phyloP scores from a whole-genome alignment of 2,888 invertebrate genomes.

The Drosophila anomalata region DNA sequence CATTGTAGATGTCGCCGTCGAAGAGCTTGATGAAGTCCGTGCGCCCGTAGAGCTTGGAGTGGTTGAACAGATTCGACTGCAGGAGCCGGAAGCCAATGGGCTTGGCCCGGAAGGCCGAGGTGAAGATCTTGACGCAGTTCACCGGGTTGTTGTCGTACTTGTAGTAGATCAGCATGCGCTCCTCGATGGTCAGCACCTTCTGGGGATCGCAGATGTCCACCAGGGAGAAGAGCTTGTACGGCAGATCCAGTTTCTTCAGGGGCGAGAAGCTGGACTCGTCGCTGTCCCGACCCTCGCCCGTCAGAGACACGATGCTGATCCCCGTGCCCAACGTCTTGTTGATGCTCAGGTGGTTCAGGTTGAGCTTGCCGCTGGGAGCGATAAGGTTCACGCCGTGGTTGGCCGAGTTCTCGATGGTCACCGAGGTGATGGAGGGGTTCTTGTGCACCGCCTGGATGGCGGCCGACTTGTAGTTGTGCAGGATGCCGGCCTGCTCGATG shows the following conservation, averaged over 20 bases:
- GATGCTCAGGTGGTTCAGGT: conserved; percentile 90
- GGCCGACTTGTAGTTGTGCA: conserved; percentile 97
- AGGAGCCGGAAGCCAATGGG: conserved; percentile 94
- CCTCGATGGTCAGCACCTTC: conserved; percentile 95
- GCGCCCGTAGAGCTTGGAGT: conserved; percentile 91
- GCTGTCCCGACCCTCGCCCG: conserved; percentile 95
- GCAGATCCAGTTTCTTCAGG: conserved; percentile 91
- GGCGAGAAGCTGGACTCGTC: conserved; percentile 95
- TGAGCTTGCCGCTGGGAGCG: conserved; percentile 92
- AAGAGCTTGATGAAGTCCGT: conserved; percentile 94
- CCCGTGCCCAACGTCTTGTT: conserved; percentile 95
- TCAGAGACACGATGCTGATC: conserved; percentile 93
- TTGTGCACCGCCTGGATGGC: conserved; percentile 95
- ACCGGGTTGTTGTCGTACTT: conserved; percentile 98
- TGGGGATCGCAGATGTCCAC: conserved; percentile 98
- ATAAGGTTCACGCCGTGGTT: conserved; percentile 96
- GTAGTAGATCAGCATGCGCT: conserved; percentile 95
- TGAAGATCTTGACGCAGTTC: conserved; percentile 98
- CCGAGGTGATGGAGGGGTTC: conserved; percentile 91
- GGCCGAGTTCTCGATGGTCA: conserved; percentile 93
- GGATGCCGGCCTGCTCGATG: conserved; percentile 95
- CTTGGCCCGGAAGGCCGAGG: conserved; percentile 92
- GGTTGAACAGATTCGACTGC: conserved; percentile 96
- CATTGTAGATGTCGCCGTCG: conserved; percentile 96
- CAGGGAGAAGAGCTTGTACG: conserved; percentile 96